Base-by-base conservation (phyloP, 2,888 invertebrate species). In the Cyaniris semiargus region DNA sequence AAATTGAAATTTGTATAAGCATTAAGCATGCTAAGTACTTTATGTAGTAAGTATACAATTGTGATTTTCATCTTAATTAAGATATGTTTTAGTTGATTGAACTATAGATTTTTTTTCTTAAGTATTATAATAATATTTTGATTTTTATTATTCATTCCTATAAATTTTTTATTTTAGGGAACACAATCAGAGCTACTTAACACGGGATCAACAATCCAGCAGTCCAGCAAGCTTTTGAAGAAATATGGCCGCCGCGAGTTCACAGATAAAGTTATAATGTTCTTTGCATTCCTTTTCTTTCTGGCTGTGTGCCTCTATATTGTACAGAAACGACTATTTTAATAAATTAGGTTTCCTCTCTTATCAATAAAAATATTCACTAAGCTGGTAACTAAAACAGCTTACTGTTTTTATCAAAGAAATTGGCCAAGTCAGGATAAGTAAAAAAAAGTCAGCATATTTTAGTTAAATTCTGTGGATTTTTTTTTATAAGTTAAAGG, bases 221-320 rank as follows among this genome's bases (percentile, higher is more conserved):
- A 98, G 86, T 98, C 98, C 0, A 97, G 97, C 81, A 98, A 98
- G 88, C 94, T 99, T 10, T 92, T 99, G 71, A 98, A 98, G 78
- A 99, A 99, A 91, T 99, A 99, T 87, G 98, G 98, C 3, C 94
- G 99, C 77, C 95, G 99, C 58, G 99, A 99, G 92, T 96, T 98
- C 81, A 99, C 99, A 0, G 99, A 99, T 87, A 99, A 98, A 94
- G 95, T 98, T 78, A 95, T 99, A 10, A 95, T 98, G 86, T 96
- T 97, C 83, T 96, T 98, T 85, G 98, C 98, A 79, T 97, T 98
- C 88, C 95, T 96, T 5, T 97, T 98, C 91, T 98, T 98, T 88
- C 92, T 98, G 82, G 97, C 97, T 18, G 98, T 98, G 82, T 98
- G 98, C 72, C 94, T 98, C 83, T 99, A 99, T 86, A 98, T 99